Base-by-base conservation (phyloP, 2,113 vertebrate species). In the Cyphomyrus discorhynchus region DNA sequence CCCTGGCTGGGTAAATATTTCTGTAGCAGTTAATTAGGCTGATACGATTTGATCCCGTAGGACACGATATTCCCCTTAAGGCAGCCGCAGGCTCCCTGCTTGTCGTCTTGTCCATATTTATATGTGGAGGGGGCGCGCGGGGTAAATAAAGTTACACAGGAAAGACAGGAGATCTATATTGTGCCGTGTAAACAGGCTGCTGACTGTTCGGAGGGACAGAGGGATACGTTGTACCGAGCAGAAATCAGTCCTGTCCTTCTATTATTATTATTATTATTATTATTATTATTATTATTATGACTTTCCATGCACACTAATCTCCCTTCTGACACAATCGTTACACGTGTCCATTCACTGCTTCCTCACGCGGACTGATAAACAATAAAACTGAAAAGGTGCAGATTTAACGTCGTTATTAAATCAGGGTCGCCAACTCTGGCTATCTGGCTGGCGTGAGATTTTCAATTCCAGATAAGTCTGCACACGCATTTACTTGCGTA, bases 1-100 rank as follows among this genome's bases (percentile, higher is more conserved):
- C 89, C 92, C 94, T 90, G 92, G 92, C 94, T 94, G 93, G 94
- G 94, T 95, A 94, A 95, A 95, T 96, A 95, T 96, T 95, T 96
- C 95, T 94, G 94, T 94, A 93, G 93, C 95, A 94, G 95, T 95
- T 96, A 95, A 96, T 96, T 94, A 94, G 93, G 88, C 91, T 92
- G 91, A 93, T 93, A 92, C 92, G 93, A 95, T 94, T 94, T 92
- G 92, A 89, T 92, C 94, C 93, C 91, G 91, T 91, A 58, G 85
- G 91, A 92, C 89, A 46, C 91, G 90, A 88, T 46, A 62, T 66
- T 92, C 91, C 91, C 90, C 87, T 90, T 92, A 91, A 90, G 91
- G 88, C 88, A 86, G 53, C 77, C 90, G 3, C 39, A 70, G 27
- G 42, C 50, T 89, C 35, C 87, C 52, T 47, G 45, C 47, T 39